phyloP scores from a whole-genome alignment of 2,797 vertebrate genomes.

The Myotis vivesi region DNA sequence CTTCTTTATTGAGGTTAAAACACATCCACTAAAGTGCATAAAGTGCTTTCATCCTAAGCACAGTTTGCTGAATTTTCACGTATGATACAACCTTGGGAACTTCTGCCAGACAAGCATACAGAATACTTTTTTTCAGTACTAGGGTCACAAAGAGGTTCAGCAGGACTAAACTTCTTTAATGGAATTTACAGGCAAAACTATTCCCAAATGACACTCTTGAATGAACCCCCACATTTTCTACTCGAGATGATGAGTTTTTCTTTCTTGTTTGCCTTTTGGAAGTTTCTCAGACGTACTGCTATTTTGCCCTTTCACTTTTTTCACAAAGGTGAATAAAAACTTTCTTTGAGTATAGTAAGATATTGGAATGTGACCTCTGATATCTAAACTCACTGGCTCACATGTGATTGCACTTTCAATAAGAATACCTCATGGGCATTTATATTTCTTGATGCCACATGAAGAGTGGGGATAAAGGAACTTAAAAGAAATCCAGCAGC shows the following conservation, averaged over 20 bases:
- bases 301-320: slow-evolving; percentile 1
- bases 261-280: slow-evolving; percentile 43
- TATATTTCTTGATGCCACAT: slow-evolving; percentile 17
- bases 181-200: not conserved
- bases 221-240: not conserved
- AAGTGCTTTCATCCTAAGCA: not conserved
- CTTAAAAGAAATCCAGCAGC: not conserved
- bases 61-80: not conserved
- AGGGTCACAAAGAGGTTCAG: not conserved
- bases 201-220: not conserved
- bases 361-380: slow-evolving; percentile 23
- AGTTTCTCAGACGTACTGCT: slow-evolving; percentile 4
- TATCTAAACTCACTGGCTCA: slow-evolving; percentile 15
- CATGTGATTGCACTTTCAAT: slow-evolving; percentile 48
- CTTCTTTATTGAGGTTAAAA: not conserved
- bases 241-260: not conserved
- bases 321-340: slow-evolving; percentile 54
- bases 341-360: slow-evolving; percentile 26
- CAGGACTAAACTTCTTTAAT: not conserved
- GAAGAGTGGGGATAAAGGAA: slow-evolving; percentile 20
- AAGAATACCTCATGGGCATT: not conserved
- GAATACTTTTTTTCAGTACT: not conserved
- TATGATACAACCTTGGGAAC: not conserved
- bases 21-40: not conserved
- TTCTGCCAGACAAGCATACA: not conserved